phyloP scores from a whole-genome alignment of 2,888 invertebrate genomes.

The Heliothis peltigera region DNA sequence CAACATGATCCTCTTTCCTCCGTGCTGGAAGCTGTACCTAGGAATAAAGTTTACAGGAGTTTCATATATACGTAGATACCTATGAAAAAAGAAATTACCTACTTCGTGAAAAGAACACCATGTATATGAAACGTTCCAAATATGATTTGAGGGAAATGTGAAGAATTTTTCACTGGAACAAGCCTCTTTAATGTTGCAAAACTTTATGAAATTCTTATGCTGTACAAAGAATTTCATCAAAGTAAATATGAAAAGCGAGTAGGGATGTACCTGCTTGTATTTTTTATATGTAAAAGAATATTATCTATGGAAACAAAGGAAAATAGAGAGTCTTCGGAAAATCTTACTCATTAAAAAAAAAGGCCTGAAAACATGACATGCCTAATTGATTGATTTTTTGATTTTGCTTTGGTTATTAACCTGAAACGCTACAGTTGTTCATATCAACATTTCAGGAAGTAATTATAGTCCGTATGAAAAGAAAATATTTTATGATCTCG shows the following conservation, averaged over 20 bases:
- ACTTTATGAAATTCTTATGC: slow-evolving; percentile 63
- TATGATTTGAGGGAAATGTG: slow-evolving; percentile 44
- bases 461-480: not conserved
- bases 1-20: too few relatives aligned
- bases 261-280: not conserved
- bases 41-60: too few relatives aligned
- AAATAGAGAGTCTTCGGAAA: not conserved
- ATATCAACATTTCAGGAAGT: not conserved
- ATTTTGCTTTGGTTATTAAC: not conserved
- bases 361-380: not conserved
- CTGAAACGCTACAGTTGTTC: not conserved
- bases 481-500: not conserved
- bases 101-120: not conserved
- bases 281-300: too few relatives aligned
- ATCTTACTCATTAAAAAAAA: not conserved
- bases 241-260: slow-evolving; percentile 19
- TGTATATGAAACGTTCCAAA: slow-evolving; percentile 30
- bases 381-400: not conserved
- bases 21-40: too few relatives aligned
- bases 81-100: too few relatives aligned
- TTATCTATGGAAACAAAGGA: not conserved
- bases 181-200: slow-evolving; percentile 36
- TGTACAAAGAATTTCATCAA: slow-evolving; percentile 41
- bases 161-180: slow-evolving; percentile 49
- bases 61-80: too few relatives aligned